Evolutionary conservation across 1,140 invertebrate species (phyloP).

Genomic region (Aleiodes sp.): DNA sequence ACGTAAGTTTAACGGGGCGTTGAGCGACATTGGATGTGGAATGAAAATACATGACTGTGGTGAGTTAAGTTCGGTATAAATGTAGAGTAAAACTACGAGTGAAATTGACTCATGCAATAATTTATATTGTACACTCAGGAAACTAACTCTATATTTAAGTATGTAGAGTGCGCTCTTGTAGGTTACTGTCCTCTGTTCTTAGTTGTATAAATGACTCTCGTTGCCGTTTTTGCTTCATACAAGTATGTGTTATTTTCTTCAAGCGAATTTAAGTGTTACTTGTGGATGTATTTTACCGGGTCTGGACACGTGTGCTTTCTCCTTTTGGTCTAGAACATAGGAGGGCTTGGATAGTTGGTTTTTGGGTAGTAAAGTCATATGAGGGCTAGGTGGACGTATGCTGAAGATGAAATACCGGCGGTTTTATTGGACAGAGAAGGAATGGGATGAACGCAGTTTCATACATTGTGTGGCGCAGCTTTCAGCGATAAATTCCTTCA

Average conservation of each 20-base stretch:
- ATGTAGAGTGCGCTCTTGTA: constrained; percentile 49
- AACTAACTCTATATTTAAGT: constrained; percentile 51
- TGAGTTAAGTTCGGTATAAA: not conserved
- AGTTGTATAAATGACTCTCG: constrained; percentile 34
- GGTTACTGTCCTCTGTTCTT: constrained; percentile 53
- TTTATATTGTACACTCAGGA: constrained; percentile 48
- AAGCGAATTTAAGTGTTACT: constrained; percentile 15
- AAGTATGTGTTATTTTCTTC: constrained; percentile 9
- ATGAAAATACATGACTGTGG: constrained; percentile 6
- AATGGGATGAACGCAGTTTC: not conserved
- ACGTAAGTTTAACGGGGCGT: constrained; percentile 12
- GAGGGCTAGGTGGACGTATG: not conserved
- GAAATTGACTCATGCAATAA: constrained; percentile 48
- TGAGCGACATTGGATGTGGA: not conserved
- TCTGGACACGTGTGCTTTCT: constrained; percentile 17
- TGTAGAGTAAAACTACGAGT: not conserved
- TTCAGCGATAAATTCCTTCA: too few relatives aligned
- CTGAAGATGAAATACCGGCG: not conserved
- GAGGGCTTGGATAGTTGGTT: not conserved
- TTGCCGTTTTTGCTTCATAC: constrained; percentile 39
- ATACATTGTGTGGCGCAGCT: too few relatives aligned
- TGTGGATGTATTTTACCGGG: not conserved
- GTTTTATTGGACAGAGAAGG: not conserved
- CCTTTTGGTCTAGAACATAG: not conserved
- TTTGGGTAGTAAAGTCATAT: constrained; percentile 2